Conservation (phyloP, 2,113 vertebrate genomes). For the Corythaixoides concolor region DNA sequence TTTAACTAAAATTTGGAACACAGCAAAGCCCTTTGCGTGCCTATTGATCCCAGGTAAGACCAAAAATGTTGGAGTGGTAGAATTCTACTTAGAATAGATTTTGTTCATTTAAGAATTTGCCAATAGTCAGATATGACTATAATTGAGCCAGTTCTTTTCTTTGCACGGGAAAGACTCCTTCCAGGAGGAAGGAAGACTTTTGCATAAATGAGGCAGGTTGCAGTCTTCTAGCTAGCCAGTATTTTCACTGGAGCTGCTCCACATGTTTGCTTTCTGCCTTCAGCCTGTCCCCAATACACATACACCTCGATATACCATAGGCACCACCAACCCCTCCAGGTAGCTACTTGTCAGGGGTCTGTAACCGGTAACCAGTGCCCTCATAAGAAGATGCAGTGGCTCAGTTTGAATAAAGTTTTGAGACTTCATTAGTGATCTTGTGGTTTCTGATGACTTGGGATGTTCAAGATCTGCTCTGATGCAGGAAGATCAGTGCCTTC, state of each 20-base stretch:
- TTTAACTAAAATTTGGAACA: neutral
- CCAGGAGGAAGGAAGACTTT: neutral
- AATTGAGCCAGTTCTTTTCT: neutral
- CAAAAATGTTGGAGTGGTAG: neutral
- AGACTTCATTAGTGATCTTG: neutral
- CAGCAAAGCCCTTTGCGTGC: neutral
- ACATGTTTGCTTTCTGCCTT: neutral
- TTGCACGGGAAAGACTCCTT: neutral
- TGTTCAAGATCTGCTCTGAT: neutral
- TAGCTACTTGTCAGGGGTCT: fast-evolving
- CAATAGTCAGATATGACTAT: neutral
- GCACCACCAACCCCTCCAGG: neutral
- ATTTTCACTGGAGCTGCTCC: neutral
- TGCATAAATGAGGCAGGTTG: neutral
- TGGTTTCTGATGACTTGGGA: neutral
- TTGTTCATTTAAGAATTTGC: neutral
- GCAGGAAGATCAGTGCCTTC: neutral
- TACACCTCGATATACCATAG: neutral
- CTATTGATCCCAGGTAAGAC: neutral
- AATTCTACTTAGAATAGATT: neutral
- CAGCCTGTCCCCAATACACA: neutral
- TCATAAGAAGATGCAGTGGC: neutral
- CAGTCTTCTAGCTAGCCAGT: neutral
- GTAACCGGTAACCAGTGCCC: neutral
- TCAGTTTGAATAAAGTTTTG: neutral